Conservation (phyloP, 2,113 vertebrate species). For the Triplophysa tibetana region DNA sequence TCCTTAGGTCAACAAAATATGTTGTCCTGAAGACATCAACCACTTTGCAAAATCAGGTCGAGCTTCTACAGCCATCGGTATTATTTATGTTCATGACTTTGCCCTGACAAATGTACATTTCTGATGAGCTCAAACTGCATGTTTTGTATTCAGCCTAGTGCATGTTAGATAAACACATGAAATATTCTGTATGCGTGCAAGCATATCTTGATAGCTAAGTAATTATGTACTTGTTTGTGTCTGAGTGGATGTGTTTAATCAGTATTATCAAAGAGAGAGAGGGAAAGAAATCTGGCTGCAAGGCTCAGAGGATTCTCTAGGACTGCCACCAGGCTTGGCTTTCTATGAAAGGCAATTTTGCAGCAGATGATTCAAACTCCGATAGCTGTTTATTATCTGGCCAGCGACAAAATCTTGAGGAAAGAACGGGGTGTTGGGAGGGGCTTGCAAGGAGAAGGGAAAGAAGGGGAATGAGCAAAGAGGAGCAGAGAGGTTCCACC, state of each 20-base stretch:
- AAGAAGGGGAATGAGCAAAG: neutral
- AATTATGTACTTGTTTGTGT: conserved; percentile 4
- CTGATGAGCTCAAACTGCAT: neutral
- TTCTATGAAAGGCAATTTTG: conserved; percentile 39
- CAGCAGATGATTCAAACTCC: conserved; percentile 29
- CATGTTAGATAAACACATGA: neutral
- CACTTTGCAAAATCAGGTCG: too few relatives aligned
- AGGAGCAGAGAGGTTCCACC: neutral
- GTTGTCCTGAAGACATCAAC: too few relatives aligned
- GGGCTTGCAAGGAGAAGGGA: neutral
- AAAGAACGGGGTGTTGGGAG: neutral
- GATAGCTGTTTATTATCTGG: conserved; percentile 33
- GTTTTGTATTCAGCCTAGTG: neutral
- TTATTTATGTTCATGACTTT: neutral
- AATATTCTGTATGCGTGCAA: neutral
- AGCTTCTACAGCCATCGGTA: neutral
- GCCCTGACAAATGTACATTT: neutral
- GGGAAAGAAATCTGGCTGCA: neutral
- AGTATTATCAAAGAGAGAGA: neutral
- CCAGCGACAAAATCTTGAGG: conserved; percentile 16
- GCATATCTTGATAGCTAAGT: neutral
- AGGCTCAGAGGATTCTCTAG: conserved; percentile 8
- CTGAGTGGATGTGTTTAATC: neutral
- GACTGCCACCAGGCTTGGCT: conserved; percentile 29
- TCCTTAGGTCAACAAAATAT: too few relatives aligned